A percentile compares a stretch with the other conserved stretches of the same genome.
These are phyloP conservation scores for Tiliacea citrago DNA, from an alignment of 2,888 invertebrate genomes.

Conservation along the genomic window DNA sequence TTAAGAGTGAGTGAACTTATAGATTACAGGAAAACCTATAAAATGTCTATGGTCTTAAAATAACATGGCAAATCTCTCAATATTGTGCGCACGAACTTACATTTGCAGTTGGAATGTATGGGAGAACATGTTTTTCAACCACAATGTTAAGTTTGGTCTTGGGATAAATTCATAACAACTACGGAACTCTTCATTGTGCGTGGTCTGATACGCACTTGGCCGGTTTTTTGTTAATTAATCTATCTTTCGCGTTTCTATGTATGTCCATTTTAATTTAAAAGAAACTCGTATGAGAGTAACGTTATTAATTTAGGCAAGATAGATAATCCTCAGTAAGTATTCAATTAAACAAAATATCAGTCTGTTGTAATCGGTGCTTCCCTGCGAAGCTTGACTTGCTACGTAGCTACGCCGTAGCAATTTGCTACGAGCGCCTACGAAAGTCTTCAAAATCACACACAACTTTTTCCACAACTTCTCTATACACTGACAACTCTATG, in stretches of 20 bases:
- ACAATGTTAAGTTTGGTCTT: no score
- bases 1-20: no score
- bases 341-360: neutral
- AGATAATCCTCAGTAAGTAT: neutral
- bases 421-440: slow-evolving; percentile 24
- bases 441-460: neutral
- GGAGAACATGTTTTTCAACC: no score
- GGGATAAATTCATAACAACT: no score
- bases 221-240: neutral
- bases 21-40: no score
- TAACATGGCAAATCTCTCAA: no score
- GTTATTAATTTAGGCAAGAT: no score
- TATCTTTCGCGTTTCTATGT: neutral
- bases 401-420: slow-evolving; percentile 44
- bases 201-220: no score
- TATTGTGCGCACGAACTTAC: no score
- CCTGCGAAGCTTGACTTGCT: neutral
- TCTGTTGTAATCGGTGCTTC: neutral
- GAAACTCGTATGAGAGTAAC: neutral
- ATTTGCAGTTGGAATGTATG: no score
- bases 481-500: slow-evolving; percentile 42
- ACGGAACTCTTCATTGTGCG: no score
- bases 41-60: no score
- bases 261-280: neutral
- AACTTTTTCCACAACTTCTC: slow-evolving; percentile 15